Evolutionary conservation across 2,113 vertebrate genomes (phyloP).

Genomic region (Cygnus buccinator): DNA sequence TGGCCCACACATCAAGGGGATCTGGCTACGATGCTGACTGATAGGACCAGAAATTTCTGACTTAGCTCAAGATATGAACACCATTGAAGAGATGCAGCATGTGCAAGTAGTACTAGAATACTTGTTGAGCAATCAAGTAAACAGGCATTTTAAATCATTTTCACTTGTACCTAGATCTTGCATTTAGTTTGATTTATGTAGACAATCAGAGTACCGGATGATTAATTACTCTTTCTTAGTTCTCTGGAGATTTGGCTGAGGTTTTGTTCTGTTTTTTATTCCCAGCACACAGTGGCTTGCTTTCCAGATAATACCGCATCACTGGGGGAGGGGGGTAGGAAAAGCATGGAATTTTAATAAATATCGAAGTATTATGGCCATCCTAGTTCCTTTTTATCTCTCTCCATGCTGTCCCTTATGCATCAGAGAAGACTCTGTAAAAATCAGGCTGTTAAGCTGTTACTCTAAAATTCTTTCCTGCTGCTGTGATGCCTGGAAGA

Average conservation of each 20-base stretch:
- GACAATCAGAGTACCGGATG: background rate
- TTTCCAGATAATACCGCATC: background rate
- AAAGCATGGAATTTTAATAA: background rate
- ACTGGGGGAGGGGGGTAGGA: no score
- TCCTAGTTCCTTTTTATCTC: background rate
- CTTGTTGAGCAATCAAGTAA: background rate
- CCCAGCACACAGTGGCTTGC: accelerated
- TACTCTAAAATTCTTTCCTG: background rate
- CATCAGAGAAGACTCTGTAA: background rate
- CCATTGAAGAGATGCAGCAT: background rate
- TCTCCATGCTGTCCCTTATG: background rate
- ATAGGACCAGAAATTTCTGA: background rate
- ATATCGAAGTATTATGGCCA: background rate
- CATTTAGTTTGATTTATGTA: background rate
- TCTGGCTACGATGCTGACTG: background rate
- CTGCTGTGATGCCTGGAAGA: background rate
- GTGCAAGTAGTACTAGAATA: background rate
- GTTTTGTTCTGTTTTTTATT: background rate
- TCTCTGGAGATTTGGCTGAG: background rate
- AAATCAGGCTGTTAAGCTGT: background rate
- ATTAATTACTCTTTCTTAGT: background rate
- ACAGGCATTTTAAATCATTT: background rate
- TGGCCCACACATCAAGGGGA: background rate
- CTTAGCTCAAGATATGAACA: background rate
- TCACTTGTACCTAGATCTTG: background rate